phyloP scores from a whole-genome alignment of 2,797 vertebrate genomes.

The Danio aesculapii region DNA sequence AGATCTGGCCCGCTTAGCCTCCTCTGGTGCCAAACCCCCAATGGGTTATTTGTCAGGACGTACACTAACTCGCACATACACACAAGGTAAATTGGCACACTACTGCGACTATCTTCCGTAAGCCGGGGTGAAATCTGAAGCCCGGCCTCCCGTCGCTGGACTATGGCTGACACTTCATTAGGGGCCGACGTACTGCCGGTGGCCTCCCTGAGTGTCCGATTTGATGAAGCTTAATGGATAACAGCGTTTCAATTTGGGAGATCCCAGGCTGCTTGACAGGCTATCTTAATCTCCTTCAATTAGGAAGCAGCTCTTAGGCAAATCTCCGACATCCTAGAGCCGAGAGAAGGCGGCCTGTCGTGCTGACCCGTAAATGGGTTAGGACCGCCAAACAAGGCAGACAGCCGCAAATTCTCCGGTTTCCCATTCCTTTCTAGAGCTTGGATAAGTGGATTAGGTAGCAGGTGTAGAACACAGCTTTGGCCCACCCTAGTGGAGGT shows the following conservation, averaged over 20 bases:
- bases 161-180: conserved; percentile 76
- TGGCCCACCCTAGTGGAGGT: conserved; percentile 45
- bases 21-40: conserved; percentile 72
- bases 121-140: conserved; percentile 56
- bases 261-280: conserved; percentile 70
- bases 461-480: conserved; percentile 64
- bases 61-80: conserved; percentile 30
- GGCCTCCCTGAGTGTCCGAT: conserved; percentile 67
- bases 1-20: conserved; percentile 77
- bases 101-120: conserved; percentile 64
- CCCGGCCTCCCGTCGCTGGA: conserved; percentile 39
- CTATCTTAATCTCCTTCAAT: conserved; percentile 82
- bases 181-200: conserved; percentile 65
- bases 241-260: conserved; percentile 78
- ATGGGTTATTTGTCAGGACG: conserved; percentile 72
- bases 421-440: conserved; percentile 70
- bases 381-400: conserved; percentile 66
- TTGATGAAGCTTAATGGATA: conserved; percentile 81
- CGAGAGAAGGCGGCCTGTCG: conserved; percentile 70
- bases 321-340: conserved; percentile 81
- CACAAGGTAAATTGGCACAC: conserved; percentile 58
- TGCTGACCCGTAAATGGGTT: conserved; percentile 71
- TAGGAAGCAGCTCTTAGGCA: conserved; percentile 76
- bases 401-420: conserved; percentile 32
- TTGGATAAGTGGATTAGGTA: conserved; percentile 79